These are phyloP conservation scores for Gastracanthus pulcherrimus DNA, from an alignment of 2,888 invertebrate species.

Conservation along the genomic window DNA sequence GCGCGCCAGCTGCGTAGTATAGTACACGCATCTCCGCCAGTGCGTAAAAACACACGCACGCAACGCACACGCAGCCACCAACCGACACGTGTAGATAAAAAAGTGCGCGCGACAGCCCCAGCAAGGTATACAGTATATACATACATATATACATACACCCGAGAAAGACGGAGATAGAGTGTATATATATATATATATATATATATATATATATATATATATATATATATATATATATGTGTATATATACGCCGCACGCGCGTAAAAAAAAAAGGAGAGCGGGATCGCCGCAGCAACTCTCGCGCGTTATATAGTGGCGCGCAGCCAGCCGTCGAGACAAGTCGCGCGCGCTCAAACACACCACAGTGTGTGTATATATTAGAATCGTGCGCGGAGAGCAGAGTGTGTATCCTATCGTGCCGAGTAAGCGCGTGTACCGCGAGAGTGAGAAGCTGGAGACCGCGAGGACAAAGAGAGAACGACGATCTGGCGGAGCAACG, in stretches of 20 bases:
- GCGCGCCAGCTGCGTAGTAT: slow-evolving; percentile 1
- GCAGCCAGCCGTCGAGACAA: slow-evolving; percentile 9
- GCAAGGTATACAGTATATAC: too few relatives aligned
- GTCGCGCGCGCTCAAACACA: not conserved
- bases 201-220: not conserved
- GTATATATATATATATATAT: not conserved
- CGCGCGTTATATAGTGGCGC: slow-evolving; percentile 32
- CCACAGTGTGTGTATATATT: not conserved
- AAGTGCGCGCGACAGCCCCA: too few relatives aligned
- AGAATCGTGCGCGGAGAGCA: too few relatives aligned
- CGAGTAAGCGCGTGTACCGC: too few relatives aligned
- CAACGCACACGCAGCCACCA: not conserved
- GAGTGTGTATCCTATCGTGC: too few relatives aligned
- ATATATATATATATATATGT: not conserved
- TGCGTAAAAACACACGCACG: not conserved
- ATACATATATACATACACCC: not conserved
- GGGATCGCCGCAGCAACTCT: not conserved
- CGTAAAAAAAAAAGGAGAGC: slow-evolving; percentile 47
- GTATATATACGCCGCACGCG: not conserved
- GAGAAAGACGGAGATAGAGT: slow-evolving; percentile 6
- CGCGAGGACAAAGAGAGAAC: too few relatives aligned
- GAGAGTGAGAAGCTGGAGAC: too few relatives aligned
- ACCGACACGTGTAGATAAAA: too few relatives aligned
- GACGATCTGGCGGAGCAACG: too few relatives aligned
- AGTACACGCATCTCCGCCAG: not conserved